A percentile compares a stretch with the other conserved stretches of the same genome.
phyloP scores from a whole-genome alignment of 2,888 invertebrate genomes.

The Leptopilina myrica region DNA sequence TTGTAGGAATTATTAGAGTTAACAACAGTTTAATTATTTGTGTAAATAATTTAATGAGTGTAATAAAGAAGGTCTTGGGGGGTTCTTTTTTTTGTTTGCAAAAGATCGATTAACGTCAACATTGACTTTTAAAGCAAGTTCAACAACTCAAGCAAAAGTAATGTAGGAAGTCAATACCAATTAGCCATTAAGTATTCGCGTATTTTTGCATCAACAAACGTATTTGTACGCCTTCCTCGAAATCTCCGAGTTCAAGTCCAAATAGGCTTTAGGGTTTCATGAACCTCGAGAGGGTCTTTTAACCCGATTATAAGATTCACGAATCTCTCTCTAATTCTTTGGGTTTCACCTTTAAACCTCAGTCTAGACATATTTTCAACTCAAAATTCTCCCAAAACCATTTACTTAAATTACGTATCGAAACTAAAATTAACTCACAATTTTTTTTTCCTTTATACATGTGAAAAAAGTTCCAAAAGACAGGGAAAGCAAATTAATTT shows the following conservation, averaged over 20 bases:
- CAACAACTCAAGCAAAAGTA: background rate
- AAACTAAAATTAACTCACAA: background rate
- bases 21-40: too few species aligned
- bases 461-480: too few species aligned
- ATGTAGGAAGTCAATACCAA: conserved; percentile 12
- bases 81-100: background rate
- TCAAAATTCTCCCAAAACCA: background rate
- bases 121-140: conserved; percentile 22
- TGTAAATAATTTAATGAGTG: background rate
- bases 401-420: background rate
- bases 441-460: background rate
- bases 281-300: conserved; percentile 13
- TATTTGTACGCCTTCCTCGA: conserved; percentile 17
- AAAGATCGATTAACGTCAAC: background rate
- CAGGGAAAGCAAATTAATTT: too few species aligned
- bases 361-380: conserved; percentile 23
- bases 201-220: conserved; percentile 18
- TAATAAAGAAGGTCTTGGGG: background rate
- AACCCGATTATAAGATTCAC: conserved; percentile 29
- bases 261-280: conserved; percentile 31
- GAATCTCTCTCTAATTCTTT: background rate
- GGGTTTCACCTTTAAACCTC: conserved; percentile 7
- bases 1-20: too few species aligned
- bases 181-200: conserved; percentile 9
- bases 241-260: conserved; percentile 33